A percentile compares a stretch with the other conserved stretches of the same genome.
These are phyloP conservation scores for Ephialtes manifestator DNA, from an alignment of 2,888 invertebrate species.

Conservation along the genomic window DNA sequence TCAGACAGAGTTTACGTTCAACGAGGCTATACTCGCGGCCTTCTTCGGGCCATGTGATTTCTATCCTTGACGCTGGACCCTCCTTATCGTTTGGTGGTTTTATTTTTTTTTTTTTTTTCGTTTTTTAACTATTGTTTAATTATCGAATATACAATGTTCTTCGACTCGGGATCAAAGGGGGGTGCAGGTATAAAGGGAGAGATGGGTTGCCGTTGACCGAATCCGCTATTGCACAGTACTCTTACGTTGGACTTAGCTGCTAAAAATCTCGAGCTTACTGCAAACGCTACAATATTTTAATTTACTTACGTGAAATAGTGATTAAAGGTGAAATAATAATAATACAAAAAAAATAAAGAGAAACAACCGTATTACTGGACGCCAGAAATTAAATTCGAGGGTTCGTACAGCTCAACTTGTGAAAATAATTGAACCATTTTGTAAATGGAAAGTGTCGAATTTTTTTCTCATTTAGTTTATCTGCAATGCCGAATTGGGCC, in stretches of 20 bases:
- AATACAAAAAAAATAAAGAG: neutral
- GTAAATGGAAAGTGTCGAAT: conserved; percentile 58
- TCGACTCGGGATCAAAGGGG: conserved; percentile 69
- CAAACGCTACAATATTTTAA: conserved; percentile 68
- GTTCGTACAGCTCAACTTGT: conserved; percentile 16
- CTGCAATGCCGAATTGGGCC: conserved; percentile 15
- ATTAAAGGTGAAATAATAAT: neutral
- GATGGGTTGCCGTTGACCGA: conserved; percentile 69
- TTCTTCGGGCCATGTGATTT: conserved; percentile 65
- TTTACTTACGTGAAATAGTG: conserved; percentile 49
- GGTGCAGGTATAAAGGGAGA: conserved; percentile 37
- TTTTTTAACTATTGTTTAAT: conserved; percentile 62
- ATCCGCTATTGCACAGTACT: conserved; percentile 72
- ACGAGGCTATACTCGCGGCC: conserved; percentile 74
- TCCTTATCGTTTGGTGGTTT: conserved; percentile 67
- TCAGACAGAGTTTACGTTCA: conserved; percentile 81
- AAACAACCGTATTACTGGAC: conserved; percentile 20
- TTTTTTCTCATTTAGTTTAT: conserved; percentile 14
- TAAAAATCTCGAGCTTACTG: conserved; percentile 67
- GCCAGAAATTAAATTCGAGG: conserved; percentile 32
- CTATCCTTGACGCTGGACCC: conserved; percentile 67
- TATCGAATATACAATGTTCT: conserved; percentile 55
- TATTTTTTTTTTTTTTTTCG: conserved; percentile 45
- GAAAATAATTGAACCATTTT: conserved; percentile 27
- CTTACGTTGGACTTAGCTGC: conserved; percentile 71